Evolutionary conservation across 92 coral and sea anemone species (phyloP).

Genomic region (Phenganax subtilis): DNA sequence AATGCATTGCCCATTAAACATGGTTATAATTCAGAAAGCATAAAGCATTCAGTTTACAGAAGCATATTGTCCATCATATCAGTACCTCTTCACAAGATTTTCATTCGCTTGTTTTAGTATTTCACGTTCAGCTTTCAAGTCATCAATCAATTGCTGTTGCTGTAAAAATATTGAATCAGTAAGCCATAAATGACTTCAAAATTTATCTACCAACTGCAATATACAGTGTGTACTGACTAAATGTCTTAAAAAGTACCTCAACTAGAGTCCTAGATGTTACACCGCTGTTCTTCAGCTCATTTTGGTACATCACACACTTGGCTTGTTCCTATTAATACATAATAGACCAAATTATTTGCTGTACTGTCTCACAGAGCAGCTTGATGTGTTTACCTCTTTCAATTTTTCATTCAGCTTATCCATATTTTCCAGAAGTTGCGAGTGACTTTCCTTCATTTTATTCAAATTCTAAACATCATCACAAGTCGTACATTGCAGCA

Average conservation of each 20-base stretch:
- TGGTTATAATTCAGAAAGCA: too few species aligned
- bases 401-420: constrained; percentile 77
- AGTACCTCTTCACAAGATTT: constrained; percentile 87
- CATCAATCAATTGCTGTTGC: constrained; percentile 94
- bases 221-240: not conserved
- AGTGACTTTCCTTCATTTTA: constrained; percentile 84
- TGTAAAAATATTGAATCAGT: constrained; percentile 23
- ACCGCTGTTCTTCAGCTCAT: constrained; percentile 83
- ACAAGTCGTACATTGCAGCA: too few species aligned
- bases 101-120: constrained; percentile 92
- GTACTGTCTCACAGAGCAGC: too few species aligned
- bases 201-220: not conserved
- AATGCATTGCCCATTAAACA: not conserved
- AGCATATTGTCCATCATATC: not conserved
- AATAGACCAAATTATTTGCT: not conserved
- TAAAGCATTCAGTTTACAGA: too few species aligned
- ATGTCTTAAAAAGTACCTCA: constrained; percentile 50
- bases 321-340: constrained; percentile 66
- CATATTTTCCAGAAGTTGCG: constrained; percentile 90
- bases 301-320: constrained; percentile 65
- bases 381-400: constrained; percentile 59
- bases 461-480: constrained; percentile 57
- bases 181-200: not conserved
- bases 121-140: constrained; percentile 88
- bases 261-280: constrained; percentile 78